Conservation (phyloP, 1,140 invertebrate species). For the Leptinotarsa undecemlineata region DNA sequence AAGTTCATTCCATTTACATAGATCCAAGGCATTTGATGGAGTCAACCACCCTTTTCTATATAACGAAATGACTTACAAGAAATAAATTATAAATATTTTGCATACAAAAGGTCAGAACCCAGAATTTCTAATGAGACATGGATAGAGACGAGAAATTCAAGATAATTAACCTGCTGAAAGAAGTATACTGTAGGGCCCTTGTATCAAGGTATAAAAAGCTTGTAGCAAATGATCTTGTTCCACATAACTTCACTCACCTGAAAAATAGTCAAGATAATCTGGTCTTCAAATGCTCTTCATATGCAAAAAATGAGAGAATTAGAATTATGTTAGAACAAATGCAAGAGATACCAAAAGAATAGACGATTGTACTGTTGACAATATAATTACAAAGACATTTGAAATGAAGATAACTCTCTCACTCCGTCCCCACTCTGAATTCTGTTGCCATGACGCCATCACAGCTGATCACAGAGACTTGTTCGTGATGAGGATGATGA, state of each 20-base stretch:
- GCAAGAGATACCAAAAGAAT: slow-evolving; percentile 42
- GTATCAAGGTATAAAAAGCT: slow-evolving; percentile 39
- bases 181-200: slow-evolving; percentile 29
- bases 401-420: slow-evolving; percentile 32
- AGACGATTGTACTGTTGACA: slow-evolving; percentile 46
- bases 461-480: no score
- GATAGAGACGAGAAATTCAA: neutral
- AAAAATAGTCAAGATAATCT: slow-evolving; percentile 35
- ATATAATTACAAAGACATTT: slow-evolving; percentile 34
- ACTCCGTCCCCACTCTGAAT: no score
- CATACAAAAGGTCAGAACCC: no score
- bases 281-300: slow-evolving; percentile 32
- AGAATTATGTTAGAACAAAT: slow-evolving; percentile 34
- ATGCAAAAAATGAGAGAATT: slow-evolving; percentile 22
- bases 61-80: no score
- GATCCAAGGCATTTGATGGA: no score
- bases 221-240: slow-evolving; percentile 17
- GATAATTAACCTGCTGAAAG: slow-evolving; percentile 13
- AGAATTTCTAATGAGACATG: neutral
- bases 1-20: no score
- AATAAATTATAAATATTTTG: no score
- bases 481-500: no score
- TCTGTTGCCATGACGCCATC: no score
- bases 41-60: no score
- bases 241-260: slow-evolving; percentile 12